Evolutionary conservation across 2,113 vertebrate species (phyloP).

Genomic region (Menura novaehollandiae): DNA sequence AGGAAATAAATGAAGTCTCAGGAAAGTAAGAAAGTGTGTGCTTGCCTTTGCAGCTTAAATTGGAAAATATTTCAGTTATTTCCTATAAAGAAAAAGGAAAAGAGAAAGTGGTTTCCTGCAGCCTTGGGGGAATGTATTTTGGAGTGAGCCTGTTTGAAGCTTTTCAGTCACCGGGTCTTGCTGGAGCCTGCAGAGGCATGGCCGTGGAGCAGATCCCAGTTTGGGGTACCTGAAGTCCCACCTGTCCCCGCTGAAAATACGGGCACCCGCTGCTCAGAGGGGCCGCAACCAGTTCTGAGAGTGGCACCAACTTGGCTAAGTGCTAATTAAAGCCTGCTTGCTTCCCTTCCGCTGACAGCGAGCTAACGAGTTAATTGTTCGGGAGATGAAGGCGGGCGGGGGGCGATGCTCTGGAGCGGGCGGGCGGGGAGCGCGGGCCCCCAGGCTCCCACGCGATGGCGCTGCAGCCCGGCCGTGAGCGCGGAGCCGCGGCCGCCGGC

Average conservation of each 20-base stretch:
- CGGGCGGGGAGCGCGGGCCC: rapidly evolving
- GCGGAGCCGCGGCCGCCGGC: rapidly evolving
- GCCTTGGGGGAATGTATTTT: neutral
- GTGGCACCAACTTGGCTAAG: rapidly evolving
- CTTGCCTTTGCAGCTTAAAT: neutral
- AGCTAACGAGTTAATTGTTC: rapidly evolving
- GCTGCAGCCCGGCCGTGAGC: neutral
- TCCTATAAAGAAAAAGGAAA: neutral
- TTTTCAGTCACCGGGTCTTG: neutral
- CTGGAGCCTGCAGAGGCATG: rapidly evolving
- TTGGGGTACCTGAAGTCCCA: rapidly evolving
- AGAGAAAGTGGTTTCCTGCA: neutral
- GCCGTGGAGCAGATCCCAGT: neutral
- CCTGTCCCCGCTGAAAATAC: rapidly evolving
- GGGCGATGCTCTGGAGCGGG: neutral
- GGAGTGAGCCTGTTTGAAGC: rapidly evolving
- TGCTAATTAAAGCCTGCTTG: rapidly evolving
- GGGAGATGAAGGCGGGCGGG: rapidly evolving
- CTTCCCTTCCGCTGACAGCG: rapidly evolving
- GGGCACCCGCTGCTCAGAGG: neutral
- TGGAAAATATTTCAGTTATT: neutral
- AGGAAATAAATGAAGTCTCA: neutral
- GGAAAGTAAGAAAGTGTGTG: neutral
- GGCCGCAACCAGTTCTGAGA: rapidly evolving
- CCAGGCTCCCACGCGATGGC: neutral